Evolutionary conservation across 2,797 vertebrate species (phyloP).

Genomic region (Lepidocolaptes lacrymiger): DNA sequence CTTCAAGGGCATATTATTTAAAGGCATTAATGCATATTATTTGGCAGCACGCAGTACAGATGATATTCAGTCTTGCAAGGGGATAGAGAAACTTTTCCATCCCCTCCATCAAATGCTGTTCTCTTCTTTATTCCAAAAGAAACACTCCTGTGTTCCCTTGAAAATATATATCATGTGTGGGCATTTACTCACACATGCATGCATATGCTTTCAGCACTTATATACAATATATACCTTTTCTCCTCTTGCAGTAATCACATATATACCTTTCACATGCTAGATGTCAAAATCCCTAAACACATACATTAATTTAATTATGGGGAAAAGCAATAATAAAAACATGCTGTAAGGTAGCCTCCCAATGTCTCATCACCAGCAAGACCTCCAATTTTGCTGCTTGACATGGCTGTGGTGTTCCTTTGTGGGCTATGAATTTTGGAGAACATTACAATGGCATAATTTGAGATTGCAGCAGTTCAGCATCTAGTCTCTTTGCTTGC

Average conservation of each 20-base stretch:
- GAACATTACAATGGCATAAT: background rate
- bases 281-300: background rate
- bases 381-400: background rate
- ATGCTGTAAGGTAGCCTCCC: background rate
- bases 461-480: background rate
- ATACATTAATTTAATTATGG: no score
- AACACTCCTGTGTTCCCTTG: background rate
- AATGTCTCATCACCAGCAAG: background rate
- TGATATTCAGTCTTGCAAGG: background rate
- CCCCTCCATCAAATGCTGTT: background rate
- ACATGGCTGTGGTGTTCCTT: background rate
- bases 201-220: background rate
- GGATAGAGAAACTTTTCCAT: background rate
- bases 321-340: no score
- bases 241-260: background rate
- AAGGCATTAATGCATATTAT: conserved; percentile 52
- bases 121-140: background rate
- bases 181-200: background rate
- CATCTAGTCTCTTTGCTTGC: background rate
- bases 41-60: conserved; percentile 18
- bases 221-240: background rate
- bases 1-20: conserved; percentile 50
- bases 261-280: background rate
- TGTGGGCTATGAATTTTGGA: background rate
- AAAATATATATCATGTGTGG: background rate